Conservation (phyloP, 53 echinoderm and acorn worm genomes). For the Luidia sarsii region DNA sequence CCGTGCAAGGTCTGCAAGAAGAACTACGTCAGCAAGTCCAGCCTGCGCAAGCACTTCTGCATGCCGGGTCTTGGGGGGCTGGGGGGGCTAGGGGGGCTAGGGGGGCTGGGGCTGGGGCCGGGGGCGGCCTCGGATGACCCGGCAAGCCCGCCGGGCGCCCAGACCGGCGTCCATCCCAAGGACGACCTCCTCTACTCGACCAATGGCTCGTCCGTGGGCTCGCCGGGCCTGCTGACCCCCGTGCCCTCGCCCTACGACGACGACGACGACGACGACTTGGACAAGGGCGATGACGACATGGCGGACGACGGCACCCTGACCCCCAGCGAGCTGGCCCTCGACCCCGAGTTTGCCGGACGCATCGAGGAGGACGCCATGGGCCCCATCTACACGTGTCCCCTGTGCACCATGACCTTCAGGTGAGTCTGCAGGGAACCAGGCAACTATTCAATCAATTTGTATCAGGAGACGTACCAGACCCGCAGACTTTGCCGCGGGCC, state of each 20-base stretch:
- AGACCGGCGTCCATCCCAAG: constrained; percentile 28
- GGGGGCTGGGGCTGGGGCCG: constrained; percentile 30
- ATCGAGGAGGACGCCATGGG: constrained; percentile 37
- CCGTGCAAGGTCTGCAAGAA: constrained; percentile 93
- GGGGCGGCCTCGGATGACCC: constrained; percentile 2
- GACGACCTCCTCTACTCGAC: constrained; percentile 12
- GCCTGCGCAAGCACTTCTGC: constrained; percentile 91
- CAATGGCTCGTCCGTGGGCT: constrained; percentile 26
- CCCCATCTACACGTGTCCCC: constrained; percentile 74
- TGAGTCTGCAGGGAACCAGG: neutral
- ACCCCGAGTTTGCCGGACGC: constrained; percentile 54
- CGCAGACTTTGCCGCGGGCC: no score
- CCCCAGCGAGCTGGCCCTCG: constrained; percentile 55
- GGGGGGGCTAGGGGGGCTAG: no score
- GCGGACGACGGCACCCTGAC: constrained; percentile 41
- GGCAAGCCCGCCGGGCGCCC: constrained; percentile 6
- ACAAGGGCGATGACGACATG: constrained; percentile 24
- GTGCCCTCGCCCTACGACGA: constrained; percentile 49
- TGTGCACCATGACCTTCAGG: constrained; percentile 88
- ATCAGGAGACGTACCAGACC: no score
- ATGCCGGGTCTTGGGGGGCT: constrained; percentile 30
- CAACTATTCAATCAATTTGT: no score
- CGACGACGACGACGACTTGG: constrained; percentile 25
- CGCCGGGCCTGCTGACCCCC: constrained; percentile 40
- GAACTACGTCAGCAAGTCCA: constrained; percentile 81